Evolutionary conservation across 2,113 vertebrate species (phyloP).

Genomic region (Eudyptes chrysolophus): DNA sequence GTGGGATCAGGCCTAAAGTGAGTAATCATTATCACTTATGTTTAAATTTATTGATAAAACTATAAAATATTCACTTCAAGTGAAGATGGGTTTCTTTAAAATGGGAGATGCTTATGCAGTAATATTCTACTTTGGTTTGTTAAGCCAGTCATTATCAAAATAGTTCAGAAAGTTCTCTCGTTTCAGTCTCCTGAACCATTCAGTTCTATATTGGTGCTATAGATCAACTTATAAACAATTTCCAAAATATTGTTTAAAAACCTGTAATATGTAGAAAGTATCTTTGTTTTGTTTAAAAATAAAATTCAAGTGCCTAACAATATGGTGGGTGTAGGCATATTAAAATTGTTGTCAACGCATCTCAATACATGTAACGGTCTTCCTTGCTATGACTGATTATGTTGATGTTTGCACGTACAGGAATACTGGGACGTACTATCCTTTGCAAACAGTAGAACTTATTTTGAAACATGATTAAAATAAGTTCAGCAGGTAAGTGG

Average conservation of each 20-base stretch:
- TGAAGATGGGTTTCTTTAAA: neutral
- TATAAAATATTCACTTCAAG: constrained; percentile 10
- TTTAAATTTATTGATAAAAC: constrained; percentile 57
- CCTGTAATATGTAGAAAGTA: neutral
- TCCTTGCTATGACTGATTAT: accelerated
- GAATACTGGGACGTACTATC: neutral
- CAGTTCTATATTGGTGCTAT: neutral
- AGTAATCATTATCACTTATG: constrained; percentile 47
- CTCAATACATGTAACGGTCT: accelerated
- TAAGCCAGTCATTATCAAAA: neutral
- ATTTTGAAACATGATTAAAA: neutral
- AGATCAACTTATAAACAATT: neutral
- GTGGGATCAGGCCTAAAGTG: constrained; percentile 44
- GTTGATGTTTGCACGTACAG: neutral
- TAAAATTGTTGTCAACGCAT: accelerated
- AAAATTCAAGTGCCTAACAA: neutral
- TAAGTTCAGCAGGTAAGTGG: neutral
- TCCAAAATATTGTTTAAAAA: neutral
- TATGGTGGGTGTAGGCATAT: neutral
- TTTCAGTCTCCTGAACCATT: neutral
- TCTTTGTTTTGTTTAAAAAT: neutral
- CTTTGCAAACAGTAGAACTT: neutral
- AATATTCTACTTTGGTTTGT: neutral
- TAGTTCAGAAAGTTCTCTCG: neutral
- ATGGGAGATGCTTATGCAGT: neutral